Evolutionary conservation across 2,113 vertebrate species (phyloP).

Genomic region (Dissostichus mawsoni): DNA sequence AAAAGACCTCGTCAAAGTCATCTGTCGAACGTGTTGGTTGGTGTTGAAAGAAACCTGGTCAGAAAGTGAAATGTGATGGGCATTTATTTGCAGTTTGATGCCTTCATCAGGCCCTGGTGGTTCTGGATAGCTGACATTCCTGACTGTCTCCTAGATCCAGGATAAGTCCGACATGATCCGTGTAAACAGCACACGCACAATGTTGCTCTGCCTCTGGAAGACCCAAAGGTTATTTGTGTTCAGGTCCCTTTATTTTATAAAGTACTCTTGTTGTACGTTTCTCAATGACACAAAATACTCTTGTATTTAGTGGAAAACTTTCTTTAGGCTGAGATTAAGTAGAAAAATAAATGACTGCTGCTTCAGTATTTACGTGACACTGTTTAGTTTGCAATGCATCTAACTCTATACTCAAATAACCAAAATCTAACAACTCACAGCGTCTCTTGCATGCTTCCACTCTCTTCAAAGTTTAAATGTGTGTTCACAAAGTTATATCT

Average conservation of each 20-base stretch:
- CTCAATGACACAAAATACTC: not conserved
- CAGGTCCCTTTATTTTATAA: constrained; percentile 34
- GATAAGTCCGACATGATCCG: constrained; percentile 19
- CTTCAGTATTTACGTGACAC: not conserved
- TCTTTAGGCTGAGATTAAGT: not conserved
- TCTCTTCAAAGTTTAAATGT: not conserved
- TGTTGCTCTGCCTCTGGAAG: not conserved
- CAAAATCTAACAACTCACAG: not conserved
- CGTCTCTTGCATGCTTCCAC: not conserved
- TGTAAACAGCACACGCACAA: constrained; percentile 5
- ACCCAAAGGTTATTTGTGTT: constrained; percentile 16
- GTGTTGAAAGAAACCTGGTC: constrained; percentile 25
- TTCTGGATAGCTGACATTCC: constrained; percentile 46
- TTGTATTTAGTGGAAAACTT: not conserved
- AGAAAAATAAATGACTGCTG: not conserved
- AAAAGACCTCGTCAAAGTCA: constrained; percentile 11
- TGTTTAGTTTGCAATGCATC: not conserved
- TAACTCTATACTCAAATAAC: not conserved
- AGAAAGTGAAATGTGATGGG: constrained; percentile 16
- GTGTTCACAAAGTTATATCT: not conserved
- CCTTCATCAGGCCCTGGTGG: constrained; percentile 29
- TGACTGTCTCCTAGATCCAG: constrained; percentile 23
- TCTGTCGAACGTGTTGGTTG: constrained; percentile 27
- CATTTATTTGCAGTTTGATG: constrained; percentile 48
- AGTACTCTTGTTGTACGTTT: not conserved